Percentiles rank a stretch among this genome's conserved stretches.
phyloP scores from a whole-genome alignment of 2,888 invertebrate species.

The Acleris laterana region DNA sequence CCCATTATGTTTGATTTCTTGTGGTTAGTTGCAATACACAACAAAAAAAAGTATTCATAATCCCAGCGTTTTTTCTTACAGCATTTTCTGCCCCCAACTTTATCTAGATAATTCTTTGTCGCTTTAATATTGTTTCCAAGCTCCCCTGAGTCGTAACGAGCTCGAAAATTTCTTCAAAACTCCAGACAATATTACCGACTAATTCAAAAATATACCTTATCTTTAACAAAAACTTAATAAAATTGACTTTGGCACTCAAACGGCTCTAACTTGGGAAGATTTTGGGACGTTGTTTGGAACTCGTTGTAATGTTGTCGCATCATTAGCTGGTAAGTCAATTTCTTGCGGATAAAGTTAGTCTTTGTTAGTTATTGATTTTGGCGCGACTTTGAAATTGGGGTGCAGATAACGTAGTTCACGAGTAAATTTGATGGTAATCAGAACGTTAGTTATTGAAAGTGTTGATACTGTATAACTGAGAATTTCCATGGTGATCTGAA shows the following conservation, averaged over 20 bases:
- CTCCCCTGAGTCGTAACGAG: slow-evolving; percentile 27
- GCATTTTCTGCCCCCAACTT: not conserved
- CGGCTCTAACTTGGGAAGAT: slow-evolving; percentile 13
- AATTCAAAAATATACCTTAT: slow-evolving; percentile 31
- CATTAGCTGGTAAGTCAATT: slow-evolving; percentile 11
- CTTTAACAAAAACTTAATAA: slow-evolving; percentile 27
- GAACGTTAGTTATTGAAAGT: too few relatives aligned
- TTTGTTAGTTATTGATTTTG: slow-evolving; percentile 18
- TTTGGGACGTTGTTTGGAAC: slow-evolving; percentile 8
- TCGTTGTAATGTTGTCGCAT: not conserved
- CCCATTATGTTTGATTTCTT: too few relatives aligned
- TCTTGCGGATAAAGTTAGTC: slow-evolving; percentile 1
- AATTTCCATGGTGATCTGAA: too few relatives aligned
- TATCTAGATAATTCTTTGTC: slow-evolving; percentile 4
- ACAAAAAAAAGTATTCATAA: not conserved
- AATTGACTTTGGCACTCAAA: slow-evolving; percentile 21
- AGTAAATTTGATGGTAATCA: too few relatives aligned
- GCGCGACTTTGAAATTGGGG: not conserved
- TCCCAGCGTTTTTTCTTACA: not conserved
- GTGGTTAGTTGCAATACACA: not conserved
- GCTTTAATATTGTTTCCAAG: slow-evolving; percentile 24
- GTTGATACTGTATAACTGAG: too few relatives aligned
- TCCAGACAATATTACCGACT: slow-evolving; percentile 29
- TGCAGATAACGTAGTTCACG: too few relatives aligned
- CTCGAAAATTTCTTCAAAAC: slow-evolving; percentile 17